These are phyloP conservation scores for Halesus radiatus DNA, from an alignment of 1,140 invertebrate species.

Conservation along the genomic window DNA sequence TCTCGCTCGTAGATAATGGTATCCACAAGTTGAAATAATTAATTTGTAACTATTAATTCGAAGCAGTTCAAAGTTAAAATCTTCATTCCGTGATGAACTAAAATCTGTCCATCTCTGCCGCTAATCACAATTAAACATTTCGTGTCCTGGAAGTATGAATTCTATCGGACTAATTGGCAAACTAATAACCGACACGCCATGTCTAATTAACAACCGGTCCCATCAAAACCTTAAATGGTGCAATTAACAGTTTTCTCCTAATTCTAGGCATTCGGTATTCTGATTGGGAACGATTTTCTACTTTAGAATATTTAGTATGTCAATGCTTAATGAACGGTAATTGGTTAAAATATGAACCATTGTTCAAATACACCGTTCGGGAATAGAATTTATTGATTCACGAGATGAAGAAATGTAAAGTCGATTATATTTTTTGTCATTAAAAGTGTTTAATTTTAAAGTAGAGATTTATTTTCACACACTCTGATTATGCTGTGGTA, in stretches of 20 bases:
- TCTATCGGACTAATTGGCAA: neutral
- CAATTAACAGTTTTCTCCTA: conserved; percentile 11
- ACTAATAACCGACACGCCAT: conserved; percentile 1
- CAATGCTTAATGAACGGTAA: too few relatives aligned
- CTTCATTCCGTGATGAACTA: conserved; percentile 32
- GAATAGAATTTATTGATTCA: too few relatives aligned
- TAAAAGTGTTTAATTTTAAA: too few relatives aligned
- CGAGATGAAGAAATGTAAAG: too few relatives aligned
- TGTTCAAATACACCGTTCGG: too few relatives aligned
- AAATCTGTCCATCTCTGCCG: conserved; percentile 3
- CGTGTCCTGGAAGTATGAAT: conserved; percentile 11
- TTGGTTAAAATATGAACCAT: too few relatives aligned
- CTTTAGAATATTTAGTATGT: too few relatives aligned
- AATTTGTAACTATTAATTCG: neutral
- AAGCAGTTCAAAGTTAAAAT: conserved; percentile 14
- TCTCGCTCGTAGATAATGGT: too few relatives aligned
- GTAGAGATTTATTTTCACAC: too few relatives aligned
- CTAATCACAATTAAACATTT: conserved; percentile 18
- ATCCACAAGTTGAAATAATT: too few relatives aligned
- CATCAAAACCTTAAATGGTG: conserved; percentile 12
- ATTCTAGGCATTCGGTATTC: neutral
- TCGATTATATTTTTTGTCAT: too few relatives aligned
- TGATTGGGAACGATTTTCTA: neutral
- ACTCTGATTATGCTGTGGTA: too few relatives aligned
- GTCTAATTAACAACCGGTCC: neutral